Conservation (phyloP, 2,113 vertebrate genomes). For the Phasianus colchicus region DNA sequence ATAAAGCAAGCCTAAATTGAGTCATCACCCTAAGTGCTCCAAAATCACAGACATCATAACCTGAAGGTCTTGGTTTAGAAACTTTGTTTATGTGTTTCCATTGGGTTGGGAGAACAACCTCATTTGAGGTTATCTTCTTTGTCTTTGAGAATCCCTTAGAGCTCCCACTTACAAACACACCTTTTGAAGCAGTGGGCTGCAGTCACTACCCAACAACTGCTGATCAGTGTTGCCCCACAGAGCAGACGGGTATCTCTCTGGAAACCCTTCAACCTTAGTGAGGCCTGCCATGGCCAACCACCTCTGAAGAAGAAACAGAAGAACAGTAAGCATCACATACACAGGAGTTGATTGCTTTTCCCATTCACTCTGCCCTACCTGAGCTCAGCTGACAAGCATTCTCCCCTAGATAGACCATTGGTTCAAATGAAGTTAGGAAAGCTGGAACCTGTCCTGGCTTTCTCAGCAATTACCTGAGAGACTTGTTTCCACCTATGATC, state of each 20-base stretch:
- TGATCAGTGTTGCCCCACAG: constrained; percentile 89
- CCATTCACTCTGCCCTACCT: not conserved
- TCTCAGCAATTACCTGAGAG: constrained; percentile 77
- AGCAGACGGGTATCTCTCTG: constrained; percentile 79
- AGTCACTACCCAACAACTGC: constrained; percentile 90
- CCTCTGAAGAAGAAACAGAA: constrained; percentile 76
- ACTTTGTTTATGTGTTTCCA: not conserved
- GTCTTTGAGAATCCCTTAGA: rapidly evolving
- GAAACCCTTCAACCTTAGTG: constrained; percentile 84
- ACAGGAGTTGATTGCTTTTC: not conserved
- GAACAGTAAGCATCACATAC: not conserved
- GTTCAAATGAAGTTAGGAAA: not conserved
- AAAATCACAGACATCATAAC: not conserved
- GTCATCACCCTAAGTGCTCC: not conserved
- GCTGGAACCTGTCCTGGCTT: not conserved
- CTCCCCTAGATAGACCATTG: not conserved
- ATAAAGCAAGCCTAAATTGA: not conserved
- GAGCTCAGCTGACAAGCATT: not conserved
- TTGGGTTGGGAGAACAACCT: not conserved
- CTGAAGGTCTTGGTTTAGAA: not conserved
- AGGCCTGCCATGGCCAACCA: constrained; percentile 91
- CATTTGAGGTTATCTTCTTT: not conserved
- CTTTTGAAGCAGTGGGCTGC: constrained; percentile 92
- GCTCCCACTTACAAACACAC: constrained; percentile 49
- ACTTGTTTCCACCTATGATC: constrained; percentile 83